Evolutionary conservation across 2,888 invertebrate species (phyloP).

Genomic region (Zygothrica quintamaculata): DNA sequence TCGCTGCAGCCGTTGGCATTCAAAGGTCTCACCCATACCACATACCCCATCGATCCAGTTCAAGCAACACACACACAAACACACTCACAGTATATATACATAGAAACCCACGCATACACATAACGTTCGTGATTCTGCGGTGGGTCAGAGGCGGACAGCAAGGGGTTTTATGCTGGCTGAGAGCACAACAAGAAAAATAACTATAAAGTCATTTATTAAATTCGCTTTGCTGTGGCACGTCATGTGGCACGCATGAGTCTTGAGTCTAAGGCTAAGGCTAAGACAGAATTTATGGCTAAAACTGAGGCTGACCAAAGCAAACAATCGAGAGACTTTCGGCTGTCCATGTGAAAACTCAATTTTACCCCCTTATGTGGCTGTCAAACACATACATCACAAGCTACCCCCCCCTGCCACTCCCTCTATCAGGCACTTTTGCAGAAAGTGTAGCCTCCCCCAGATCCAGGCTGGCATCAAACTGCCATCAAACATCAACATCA

Average conservation of each 20-base stretch:
- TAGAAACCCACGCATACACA: constrained; percentile 37
- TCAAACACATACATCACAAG: constrained; percentile 76
- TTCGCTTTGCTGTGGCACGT: constrained; percentile 58
- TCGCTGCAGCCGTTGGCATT: constrained; percentile 68
- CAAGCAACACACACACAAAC: constrained; percentile 24
- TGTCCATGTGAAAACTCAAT: constrained; percentile 72
- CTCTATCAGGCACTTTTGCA: background rate
- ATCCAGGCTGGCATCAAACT: constrained; percentile 36
- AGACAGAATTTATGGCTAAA: constrained; percentile 1
- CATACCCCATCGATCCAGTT: constrained; percentile 24
- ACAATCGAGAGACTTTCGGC: constrained; percentile 61
- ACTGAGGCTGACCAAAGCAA: constrained; percentile 52
- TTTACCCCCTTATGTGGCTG: constrained; percentile 78
- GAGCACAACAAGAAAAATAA: constrained; percentile 55
- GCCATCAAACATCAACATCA: constrained; percentile 75
- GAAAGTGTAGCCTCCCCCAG: constrained; percentile 14
- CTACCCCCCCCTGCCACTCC: constrained; percentile 3
- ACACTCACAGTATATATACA: constrained; percentile 10
- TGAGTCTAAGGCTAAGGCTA: constrained; percentile 12
- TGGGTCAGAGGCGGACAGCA: constrained; percentile 37
- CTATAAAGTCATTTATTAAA: constrained; percentile 81
- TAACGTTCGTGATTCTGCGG: constrained; percentile 45
- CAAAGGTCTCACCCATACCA: constrained; percentile 19
- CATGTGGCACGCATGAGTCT: constrained; percentile 55
- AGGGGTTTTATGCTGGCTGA: constrained; percentile 50